Percentiles rank a stretch among this genome's conserved stretches.
Conservation (phyloP, 2,797 vertebrate species). For the Anisognathus igniventris region DNA sequence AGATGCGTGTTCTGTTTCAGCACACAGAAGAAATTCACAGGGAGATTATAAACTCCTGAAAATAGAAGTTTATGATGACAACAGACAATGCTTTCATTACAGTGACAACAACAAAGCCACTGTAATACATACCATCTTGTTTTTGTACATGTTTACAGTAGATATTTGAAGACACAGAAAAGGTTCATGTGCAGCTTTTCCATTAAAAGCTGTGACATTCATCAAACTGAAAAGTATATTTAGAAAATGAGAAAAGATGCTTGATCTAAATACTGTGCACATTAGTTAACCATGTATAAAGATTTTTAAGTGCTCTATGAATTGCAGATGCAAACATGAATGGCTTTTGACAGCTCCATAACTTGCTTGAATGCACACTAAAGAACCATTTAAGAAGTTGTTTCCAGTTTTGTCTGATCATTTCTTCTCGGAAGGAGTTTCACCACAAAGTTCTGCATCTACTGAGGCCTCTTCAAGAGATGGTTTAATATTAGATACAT, state of each 20-base stretch:
- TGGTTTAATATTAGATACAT: conserved; percentile 9
- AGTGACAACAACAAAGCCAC: neutral
- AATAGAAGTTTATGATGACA: neutral
- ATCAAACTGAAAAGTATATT: conserved; percentile 26
- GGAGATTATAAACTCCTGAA: conserved; percentile 22
- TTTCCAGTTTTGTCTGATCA: conserved; percentile 46
- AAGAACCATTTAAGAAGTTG: neutral
- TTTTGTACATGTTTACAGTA: conserved; percentile 32
- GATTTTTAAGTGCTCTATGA: neutral
- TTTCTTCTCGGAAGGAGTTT: conserved; percentile 55
- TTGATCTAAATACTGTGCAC: conserved; percentile 22
- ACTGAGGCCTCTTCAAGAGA: conserved; percentile 24
- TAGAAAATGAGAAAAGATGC: conserved; percentile 28
- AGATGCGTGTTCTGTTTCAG: neutral
- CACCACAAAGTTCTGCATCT: neutral
- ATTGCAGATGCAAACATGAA: neutral
- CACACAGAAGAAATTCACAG: neutral
- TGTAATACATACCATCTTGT: neutral
- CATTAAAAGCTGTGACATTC: conserved; percentile 2
- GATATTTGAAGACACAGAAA: conserved; percentile 17
- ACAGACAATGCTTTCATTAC: neutral
- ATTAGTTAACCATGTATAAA: neutral
- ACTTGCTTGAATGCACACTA: neutral
- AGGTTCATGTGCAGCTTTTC: conserved; percentile 27
- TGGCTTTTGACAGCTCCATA: conserved; percentile 33